phyloP scores from a whole-genome alignment of 2,797 vertebrate genomes.

The Anas flavirostris region DNA sequence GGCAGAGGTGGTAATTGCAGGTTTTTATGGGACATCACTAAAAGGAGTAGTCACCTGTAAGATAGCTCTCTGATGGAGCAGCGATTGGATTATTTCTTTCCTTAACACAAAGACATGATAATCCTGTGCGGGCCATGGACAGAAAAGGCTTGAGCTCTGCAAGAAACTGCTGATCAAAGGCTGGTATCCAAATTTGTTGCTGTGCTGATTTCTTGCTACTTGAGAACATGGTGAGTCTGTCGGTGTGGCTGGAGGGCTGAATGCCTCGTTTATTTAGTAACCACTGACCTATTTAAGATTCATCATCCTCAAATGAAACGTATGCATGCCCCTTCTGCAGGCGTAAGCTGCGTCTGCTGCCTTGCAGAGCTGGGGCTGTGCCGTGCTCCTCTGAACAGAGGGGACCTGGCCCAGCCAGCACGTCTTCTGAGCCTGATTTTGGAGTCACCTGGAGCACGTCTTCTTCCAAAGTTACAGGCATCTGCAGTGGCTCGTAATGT shows the following conservation, averaged over 20 bases:
- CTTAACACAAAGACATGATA: background rate
- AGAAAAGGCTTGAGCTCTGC: background rate
- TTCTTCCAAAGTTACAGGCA: background rate
- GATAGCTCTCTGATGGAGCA: background rate
- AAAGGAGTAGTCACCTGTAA: background rate
- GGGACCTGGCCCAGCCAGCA: background rate
- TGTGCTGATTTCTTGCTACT: background rate
- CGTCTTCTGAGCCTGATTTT: background rate
- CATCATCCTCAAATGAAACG: background rate
- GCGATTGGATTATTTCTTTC: background rate
- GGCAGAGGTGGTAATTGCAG: no score
- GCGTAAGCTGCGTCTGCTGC: background rate
- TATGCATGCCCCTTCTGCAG: background rate
- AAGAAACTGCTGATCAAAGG: background rate
- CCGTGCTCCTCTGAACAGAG: accelerated
- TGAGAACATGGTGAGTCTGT: background rate
- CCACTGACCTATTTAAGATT: background rate
- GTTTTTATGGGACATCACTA: background rate
- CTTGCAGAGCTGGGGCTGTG: accelerated
- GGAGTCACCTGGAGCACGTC: background rate
- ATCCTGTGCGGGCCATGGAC: background rate
- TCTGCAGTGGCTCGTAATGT: background rate
- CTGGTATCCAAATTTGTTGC: background rate
- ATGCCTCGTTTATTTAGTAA: conserved; percentile 40
- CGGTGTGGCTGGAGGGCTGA: conserved; percentile 3